Evolutionary conservation across 2,113 vertebrate genomes (phyloP), one percentile per base, ranked within the genome.

Genomic region (Cygnus atratus): DNA sequence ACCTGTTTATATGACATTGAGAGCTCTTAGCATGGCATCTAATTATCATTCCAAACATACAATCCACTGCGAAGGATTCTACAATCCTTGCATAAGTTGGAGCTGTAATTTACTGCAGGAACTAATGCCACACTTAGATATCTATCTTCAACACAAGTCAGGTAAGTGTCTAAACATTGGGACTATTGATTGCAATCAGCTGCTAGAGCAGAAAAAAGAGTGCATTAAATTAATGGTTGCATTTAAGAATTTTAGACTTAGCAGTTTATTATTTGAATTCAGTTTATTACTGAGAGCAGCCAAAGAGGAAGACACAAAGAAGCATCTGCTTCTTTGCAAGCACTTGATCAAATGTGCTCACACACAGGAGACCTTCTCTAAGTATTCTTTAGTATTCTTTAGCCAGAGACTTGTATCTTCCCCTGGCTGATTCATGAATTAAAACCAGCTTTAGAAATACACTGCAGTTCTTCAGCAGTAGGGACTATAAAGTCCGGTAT

Each of bases 31-130:
- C 59, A 33, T 59, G 41, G n/a, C 63, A 95, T 66, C 71, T 91
- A 74, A 73, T 93, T 95, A 84, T 80, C 72, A 92, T 90, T 93
- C 81, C 41, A 89, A 50, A 35, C 2, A 77, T 76, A 88, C 31
- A 82, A 89, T 19, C 39, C 68, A 92, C 20, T n/a, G 62, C 46
- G 88, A 93, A 89, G 76, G 37, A 77, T 77, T 62, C 26, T 0
- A 0, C 21, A 75, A 59, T 71, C 57, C 39, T 59, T 78, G n/a
- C 25, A 84, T 37, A 77, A 67, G 75, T 72, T 85, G 54, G 58
- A 65, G n/a, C 20, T 57, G 14, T 67, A 79, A 55, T 28, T 90
- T 90, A 76, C 54, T 86, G 68, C 72, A 94, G 75, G 63, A 76
- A 86, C 25, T 29, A 86, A 37, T 37, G 70, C 68, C 1, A 14